A percentile compares a stretch with the other conserved stretches of the same genome.
phyloP scores from a whole-genome alignment of 2,113 vertebrate species.

The Cyphomyrus plagiostoma region DNA sequence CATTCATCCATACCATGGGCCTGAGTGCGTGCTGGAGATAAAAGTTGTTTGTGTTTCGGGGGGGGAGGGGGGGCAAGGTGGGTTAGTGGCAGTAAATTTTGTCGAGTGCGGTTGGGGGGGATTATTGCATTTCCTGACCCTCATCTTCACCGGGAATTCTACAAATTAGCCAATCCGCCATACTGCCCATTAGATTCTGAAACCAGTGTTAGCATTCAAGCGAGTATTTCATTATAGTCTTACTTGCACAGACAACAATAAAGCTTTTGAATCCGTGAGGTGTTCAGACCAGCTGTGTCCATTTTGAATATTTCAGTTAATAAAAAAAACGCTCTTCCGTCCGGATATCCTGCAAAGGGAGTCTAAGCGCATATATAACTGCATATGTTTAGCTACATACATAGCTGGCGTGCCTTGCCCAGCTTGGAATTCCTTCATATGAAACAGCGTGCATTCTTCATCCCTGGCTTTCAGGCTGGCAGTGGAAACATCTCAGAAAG shows the following conservation, averaged over 20 bases:
- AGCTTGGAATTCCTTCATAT: background rate
- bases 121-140: background rate
- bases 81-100: background rate
- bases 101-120: background rate
- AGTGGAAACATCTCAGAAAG: background rate
- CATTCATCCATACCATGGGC: conserved; percentile 20
- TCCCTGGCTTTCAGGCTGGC: background rate
- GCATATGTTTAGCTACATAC: background rate
- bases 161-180: conserved; percentile 43
- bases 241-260: conserved; percentile 31
- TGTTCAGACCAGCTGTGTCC: conserved; percentile 20
- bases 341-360: background rate
- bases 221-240: conserved; percentile 12
- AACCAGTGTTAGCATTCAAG: conserved; percentile 42
- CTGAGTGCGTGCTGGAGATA: conserved; percentile 43
- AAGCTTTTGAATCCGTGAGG: background rate
- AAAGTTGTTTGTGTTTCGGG: background rate
- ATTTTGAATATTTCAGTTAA: conserved; percentile 17
- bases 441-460: conserved; percentile 18
- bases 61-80: background rate
- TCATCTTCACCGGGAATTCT: background rate
- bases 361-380: background rate
- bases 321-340: background rate
- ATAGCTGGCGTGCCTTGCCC: background rate
- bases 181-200: conserved; percentile 57